These are phyloP conservation scores for Chauna torquata DNA, from an alignment of 2,113 vertebrate genomes.

Conservation along the genomic window DNA sequence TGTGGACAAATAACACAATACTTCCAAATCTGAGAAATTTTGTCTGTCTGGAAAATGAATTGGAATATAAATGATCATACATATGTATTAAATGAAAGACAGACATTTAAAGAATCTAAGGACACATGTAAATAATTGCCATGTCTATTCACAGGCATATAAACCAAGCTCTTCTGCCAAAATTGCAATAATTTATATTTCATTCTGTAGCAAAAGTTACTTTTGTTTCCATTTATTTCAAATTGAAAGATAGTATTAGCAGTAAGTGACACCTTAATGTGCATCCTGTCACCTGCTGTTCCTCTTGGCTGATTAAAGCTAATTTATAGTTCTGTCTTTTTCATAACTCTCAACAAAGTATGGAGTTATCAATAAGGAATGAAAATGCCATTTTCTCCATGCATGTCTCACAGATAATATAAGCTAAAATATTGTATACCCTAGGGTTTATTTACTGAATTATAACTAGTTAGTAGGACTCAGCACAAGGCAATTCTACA, in stretches of 20 bases:
- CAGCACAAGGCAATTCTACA: neutral
- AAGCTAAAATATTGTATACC: neutral
- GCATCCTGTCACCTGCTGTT: neutral
- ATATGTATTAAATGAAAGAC: neutral
- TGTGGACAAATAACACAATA: neutral
- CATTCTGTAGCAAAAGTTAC: neutral
- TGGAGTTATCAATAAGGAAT: neutral
- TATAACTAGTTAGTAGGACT: neutral
- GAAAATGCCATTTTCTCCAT: neutral
- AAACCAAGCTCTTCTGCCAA: neutral
- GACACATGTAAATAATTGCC: neutral
- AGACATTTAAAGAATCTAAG: neutral
- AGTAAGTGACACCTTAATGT: neutral
- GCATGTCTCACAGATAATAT: neutral
- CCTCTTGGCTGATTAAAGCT: neutral
- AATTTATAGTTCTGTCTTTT: neutral
- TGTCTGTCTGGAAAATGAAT: neutral
- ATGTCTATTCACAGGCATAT: neutral
- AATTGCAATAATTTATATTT: neutral
- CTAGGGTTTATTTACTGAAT: neutral
- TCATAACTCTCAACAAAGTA: neutral
- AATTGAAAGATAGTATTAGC: neutral
- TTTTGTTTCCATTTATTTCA: conserved; percentile 22
- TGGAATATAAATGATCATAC: neutral
- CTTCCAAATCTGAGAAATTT: neutral